A percentile compares a stretch with the other conserved stretches of the same genome.
Conservation (phyloP, 1,140 invertebrate species). For the Triops longicaudatus region DNA sequence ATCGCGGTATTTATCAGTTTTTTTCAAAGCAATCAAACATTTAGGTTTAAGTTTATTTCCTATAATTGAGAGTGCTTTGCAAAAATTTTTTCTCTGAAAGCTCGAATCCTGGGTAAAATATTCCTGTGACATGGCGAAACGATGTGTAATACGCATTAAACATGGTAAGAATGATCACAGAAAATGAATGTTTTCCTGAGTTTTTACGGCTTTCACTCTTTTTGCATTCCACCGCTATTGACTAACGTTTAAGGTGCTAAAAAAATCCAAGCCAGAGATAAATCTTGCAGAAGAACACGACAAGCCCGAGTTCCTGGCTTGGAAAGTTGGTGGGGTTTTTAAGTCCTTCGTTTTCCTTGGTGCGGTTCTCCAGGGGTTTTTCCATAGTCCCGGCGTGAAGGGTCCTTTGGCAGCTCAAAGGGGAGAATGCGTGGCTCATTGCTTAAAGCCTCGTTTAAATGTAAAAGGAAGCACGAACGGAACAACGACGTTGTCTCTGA, state of each 20-base stretch:
- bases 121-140: too few relatives aligned
- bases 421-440: background rate
- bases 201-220: background rate
- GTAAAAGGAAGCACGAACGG: slow-evolving; percentile 6
- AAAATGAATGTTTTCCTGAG: background rate
- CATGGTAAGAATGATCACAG: too few relatives aligned
- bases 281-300: background rate
- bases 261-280: background rate
- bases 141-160: too few relatives aligned
- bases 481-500: background rate
- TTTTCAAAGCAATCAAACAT: too few relatives aligned
- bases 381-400: background rate
- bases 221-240: background rate
- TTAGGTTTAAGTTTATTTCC: too few relatives aligned
- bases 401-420: background rate
- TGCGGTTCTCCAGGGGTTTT: background rate
- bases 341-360: background rate
- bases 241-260: slow-evolving; percentile 12
- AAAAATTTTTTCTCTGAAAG: too few relatives aligned
- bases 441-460: slow-evolving; percentile 15
- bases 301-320: background rate
- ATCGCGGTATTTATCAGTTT: too few relatives aligned
- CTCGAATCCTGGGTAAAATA: too few relatives aligned
- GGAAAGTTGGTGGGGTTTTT: background rate
- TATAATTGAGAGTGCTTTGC: too few relatives aligned